Conservation (phyloP, 2,797 vertebrate species). For the Crocidura indochinensis region DNA sequence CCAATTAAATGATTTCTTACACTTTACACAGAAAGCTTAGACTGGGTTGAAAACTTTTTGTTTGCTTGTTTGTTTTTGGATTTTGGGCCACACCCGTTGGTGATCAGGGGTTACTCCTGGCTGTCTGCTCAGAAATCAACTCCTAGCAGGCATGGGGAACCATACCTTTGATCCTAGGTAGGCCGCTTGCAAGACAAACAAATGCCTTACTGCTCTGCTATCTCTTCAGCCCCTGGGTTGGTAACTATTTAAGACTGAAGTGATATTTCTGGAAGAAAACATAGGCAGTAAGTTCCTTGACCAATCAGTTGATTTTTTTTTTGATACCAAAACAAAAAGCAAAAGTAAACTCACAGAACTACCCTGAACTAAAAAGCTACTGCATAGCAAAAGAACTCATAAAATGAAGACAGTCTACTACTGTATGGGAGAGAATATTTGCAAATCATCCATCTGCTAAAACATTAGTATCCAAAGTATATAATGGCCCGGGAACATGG, state of each 20-base stretch:
- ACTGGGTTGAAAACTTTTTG: no score
- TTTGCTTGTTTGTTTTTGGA: no score
- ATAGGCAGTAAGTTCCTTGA: background rate
- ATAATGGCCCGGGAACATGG: background rate
- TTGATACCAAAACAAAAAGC: background rate
- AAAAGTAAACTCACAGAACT: background rate
- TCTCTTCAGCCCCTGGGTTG: no score
- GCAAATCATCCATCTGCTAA: slow-evolving; percentile 12
- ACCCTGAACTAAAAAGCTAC: background rate
- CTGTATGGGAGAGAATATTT: background rate
- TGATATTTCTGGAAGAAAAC: background rate
- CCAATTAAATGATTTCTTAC: background rate
- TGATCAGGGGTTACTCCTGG: no score
- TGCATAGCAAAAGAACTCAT: background rate
- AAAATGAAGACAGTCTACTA: background rate
- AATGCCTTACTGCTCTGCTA: no score
- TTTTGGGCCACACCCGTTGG: no score
- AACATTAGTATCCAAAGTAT: background rate
- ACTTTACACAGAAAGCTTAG: no score
- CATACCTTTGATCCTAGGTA: no score
- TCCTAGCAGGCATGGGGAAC: no score
- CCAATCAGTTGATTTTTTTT: background rate
- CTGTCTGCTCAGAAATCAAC: no score
- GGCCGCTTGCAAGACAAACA: no score
- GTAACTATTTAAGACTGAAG: no score